phyloP scores from a whole-genome alignment of 2,797 vertebrate genomes.

The Gorsachius magnificus region DNA sequence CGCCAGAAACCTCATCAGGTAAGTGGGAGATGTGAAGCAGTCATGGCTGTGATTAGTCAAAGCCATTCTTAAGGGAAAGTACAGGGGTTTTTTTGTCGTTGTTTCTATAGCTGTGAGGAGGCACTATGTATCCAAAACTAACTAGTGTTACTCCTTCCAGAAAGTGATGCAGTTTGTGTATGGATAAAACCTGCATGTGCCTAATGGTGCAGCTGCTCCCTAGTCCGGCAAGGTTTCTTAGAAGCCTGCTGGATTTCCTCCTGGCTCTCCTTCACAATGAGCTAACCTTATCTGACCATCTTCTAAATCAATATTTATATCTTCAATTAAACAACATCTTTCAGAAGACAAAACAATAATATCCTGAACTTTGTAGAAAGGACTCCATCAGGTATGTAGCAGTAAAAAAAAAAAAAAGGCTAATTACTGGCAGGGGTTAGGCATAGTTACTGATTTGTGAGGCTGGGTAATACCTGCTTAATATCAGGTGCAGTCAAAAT shows the following conservation, averaged over 20 bases:
- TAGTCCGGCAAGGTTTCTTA: not conserved
- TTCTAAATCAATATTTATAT: not conserved
- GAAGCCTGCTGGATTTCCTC: not conserved
- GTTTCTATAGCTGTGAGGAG: not conserved
- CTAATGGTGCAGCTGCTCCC: not conserved
- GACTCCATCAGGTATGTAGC: not conserved
- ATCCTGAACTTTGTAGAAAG: not conserved
- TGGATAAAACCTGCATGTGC: not conserved
- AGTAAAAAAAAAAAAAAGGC: not conserved
- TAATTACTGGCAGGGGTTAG: not conserved
- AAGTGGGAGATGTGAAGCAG: not conserved
- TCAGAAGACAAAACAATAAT: not conserved
- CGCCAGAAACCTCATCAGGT: not conserved
- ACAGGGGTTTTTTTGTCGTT: not conserved
- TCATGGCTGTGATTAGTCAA: not conserved
- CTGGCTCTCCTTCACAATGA: not conserved
- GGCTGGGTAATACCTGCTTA: not conserved
- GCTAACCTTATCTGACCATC: not conserved
- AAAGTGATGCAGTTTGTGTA: not conserved
- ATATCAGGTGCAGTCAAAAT: not conserved
- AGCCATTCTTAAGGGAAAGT: not conserved
- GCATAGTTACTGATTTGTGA: not conserved
- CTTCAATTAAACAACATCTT: not conserved
- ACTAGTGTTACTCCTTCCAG: not conserved
- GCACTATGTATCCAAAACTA: not conserved